Conservation (phyloP, 2,888 invertebrate species). For the Agonopterix heracliana region DNA sequence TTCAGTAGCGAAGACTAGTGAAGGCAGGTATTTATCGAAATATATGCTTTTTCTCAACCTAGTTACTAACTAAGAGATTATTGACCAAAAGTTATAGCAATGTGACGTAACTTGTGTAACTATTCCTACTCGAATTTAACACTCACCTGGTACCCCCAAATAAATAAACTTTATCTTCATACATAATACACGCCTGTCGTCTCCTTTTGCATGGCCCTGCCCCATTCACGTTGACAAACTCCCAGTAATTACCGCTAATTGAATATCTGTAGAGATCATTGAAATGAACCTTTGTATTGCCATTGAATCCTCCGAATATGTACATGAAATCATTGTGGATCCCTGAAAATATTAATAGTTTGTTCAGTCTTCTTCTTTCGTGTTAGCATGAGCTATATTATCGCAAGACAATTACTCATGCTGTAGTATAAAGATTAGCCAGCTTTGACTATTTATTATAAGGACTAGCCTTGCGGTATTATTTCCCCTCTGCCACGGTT, state of each 20-base stretch:
- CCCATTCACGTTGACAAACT: conserved; percentile 75
- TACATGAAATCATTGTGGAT: conserved; percentile 85
- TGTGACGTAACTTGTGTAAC: too few species aligned
- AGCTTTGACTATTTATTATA: too few species aligned
- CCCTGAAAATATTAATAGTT: conserved; percentile 75
- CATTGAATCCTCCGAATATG: conserved; percentile 94
- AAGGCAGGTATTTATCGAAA: too few species aligned
- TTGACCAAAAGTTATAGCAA: too few species aligned
- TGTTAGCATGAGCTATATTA: too few species aligned
- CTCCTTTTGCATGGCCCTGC: conserved; percentile 79
- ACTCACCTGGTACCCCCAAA: conserved; percentile 94
- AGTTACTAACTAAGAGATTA: too few species aligned
- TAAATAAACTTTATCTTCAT: conserved; percentile 83
- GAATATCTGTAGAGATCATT: conserved; percentile 89
- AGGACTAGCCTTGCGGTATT: too few species aligned
- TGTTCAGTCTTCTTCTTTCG: neutral
- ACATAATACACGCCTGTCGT: conserved; percentile 87
- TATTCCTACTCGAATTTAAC: neutral
- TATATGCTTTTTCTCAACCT: too few species aligned
- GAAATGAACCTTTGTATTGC: conserved; percentile 84
- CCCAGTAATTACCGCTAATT: conserved; percentile 78
- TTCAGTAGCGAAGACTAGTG: too few species aligned
- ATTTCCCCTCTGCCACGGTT: too few species aligned
- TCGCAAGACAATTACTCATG: too few species aligned
- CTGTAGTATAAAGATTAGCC: too few species aligned